Percentiles rank a stretch among this genome's conserved stretches.
Evolutionary conservation across 2,888 invertebrate genomes (phyloP).

Genomic region (Furcula furcula): DNA sequence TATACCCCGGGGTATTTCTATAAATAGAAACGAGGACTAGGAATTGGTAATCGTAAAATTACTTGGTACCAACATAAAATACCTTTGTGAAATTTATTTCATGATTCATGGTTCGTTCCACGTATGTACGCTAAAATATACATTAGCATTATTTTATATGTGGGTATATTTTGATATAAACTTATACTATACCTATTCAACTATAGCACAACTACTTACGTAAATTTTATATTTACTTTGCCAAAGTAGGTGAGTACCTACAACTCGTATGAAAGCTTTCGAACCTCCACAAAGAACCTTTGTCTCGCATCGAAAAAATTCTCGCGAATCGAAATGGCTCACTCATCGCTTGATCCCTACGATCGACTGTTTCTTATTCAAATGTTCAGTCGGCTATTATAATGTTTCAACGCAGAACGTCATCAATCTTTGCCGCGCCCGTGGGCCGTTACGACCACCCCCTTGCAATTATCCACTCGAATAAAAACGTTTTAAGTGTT

Average conservation of each 20-base stretch:
- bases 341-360: conserved; percentile 50
- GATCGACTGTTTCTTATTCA: conserved; percentile 70
- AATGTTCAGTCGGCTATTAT: conserved; percentile 72
- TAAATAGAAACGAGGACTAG: conserved; percentile 6
- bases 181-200: too few species aligned
- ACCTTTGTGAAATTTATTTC: too few species aligned
- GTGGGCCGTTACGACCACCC: conserved; percentile 70
- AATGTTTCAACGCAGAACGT: conserved; percentile 69
- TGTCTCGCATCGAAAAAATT: not conserved
- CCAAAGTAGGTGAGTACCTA: too few species aligned
- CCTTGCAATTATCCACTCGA: conserved; percentile 77
- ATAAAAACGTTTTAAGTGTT: conserved; percentile 80
- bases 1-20: not conserved
- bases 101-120: too few species aligned
- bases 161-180: too few species aligned
- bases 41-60: too few species aligned
- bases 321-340: too few species aligned
- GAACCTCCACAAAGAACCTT: not conserved
- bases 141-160: too few species aligned
- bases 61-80: too few species aligned
- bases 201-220: too few species aligned
- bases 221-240: too few species aligned
- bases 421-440: conserved; percentile 73
- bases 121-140: too few species aligned
- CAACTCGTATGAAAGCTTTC: not conserved